Conservation (phyloP, 2,113 vertebrate genomes). For the Falcunculus frontatus region DNA sequence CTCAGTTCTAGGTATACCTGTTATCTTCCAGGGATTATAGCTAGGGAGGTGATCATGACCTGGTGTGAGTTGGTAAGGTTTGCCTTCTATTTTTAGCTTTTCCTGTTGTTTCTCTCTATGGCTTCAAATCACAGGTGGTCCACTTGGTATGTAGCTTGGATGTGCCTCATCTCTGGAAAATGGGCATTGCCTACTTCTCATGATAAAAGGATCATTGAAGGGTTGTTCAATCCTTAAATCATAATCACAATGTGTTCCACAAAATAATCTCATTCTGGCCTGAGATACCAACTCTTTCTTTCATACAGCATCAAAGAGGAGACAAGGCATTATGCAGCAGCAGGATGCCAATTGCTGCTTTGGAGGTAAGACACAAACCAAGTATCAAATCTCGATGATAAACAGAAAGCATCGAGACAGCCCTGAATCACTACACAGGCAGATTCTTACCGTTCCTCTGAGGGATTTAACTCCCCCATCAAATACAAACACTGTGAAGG, state of each 20-base stretch:
- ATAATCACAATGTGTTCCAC: not conserved
- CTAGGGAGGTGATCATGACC: not conserved
- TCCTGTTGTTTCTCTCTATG: not conserved
- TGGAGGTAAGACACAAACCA: not conserved
- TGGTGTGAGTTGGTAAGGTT: not conserved
- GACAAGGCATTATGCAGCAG: not conserved
- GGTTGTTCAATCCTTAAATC: not conserved
- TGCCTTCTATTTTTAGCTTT: not conserved
- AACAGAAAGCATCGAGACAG: not conserved
- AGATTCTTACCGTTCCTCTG: not conserved
- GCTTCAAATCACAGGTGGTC: not conserved
- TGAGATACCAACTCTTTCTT: not conserved
- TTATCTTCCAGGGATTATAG: not conserved
- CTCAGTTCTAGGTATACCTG: not conserved
- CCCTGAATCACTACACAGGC: not conserved
- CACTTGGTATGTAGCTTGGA: not conserved
- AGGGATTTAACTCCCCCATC: not conserved
- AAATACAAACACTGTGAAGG: not conserved
- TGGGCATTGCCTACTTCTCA: accelerated
- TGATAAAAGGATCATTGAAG: not conserved
- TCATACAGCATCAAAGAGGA: not conserved
- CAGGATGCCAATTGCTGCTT: not conserved
- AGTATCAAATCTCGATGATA: not conserved
- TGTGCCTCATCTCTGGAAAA: not conserved
- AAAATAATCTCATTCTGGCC: not conserved